Base-by-base conservation (phyloP, 2,113 vertebrate genomes). In the Aptenodytes forsteri region DNA sequence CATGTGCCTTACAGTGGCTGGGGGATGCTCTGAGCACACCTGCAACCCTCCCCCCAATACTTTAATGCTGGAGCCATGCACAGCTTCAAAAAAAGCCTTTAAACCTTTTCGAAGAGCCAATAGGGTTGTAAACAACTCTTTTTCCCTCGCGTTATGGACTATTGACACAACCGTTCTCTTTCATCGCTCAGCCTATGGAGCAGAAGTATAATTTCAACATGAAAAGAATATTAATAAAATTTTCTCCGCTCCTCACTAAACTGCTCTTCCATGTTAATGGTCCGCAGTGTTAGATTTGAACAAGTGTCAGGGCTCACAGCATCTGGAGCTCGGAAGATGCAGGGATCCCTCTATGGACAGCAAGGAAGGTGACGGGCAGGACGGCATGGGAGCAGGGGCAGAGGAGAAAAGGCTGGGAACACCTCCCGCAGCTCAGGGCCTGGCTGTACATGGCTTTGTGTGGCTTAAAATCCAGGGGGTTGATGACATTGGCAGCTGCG, bases 401-500 rank as follows among this genome's bases (percentile, higher is more conserved):
- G 75, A 58, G 36, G 16, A 61, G 25, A 25, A 61, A 49, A 64
- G 22, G 5, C 42, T 78, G 54, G 32, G 34, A 77, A 29, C 38
- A 83, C 23, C 25, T 82, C 17, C 32, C 20, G 9, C 52, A 70
- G 78, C 40, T 49, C 54, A 69, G 30, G 3, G 56, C 40, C 40
- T 54, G 59, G 12, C 18, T 27, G 12, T 9, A 32, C 15, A 9
- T 2, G 8, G 19, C 11, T 84, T 90, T 65, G 11, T 3, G 5
- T 34, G 47, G 8, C 30, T 90, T 88, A 62, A 95, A 81, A 59
- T 8, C 20, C 26, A 32, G 9, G 9, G 6, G 3, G 16, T 22
- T 97, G 96, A 96, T 97, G 95, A 96, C 94, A 96, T 94, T 97
- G 96, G 93, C 97, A 97, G 94, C 84, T 86, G 91, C 13, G 0